These are phyloP conservation scores for Neoarius graeffei DNA, from an alignment of 2,113 vertebrate genomes.

Conservation along the genomic window DNA sequence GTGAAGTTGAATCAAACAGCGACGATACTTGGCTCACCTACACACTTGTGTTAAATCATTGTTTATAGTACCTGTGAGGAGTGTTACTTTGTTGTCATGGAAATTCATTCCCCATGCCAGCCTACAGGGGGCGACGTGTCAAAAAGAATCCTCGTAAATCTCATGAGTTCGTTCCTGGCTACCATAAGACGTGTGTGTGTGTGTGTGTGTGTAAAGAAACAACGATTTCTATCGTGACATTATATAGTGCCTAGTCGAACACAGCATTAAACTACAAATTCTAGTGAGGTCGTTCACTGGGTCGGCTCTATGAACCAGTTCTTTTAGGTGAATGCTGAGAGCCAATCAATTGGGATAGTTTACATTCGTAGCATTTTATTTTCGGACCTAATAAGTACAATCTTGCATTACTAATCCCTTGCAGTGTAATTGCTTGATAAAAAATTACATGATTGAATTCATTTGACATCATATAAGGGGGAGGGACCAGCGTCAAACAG, in stretches of 20 bases:
- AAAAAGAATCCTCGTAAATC: background rate
- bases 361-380: background rate
- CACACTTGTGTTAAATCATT: background rate
- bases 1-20: background rate
- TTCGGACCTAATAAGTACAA: background rate
- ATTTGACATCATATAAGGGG: background rate
- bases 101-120: background rate
- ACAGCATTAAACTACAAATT: background rate
- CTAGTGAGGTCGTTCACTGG: background rate
- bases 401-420: background rate
- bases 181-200: background rate
- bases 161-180: background rate
- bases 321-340: background rate
- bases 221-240: background rate
- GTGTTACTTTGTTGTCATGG: constrained; percentile 27
- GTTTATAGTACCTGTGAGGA: background rate
- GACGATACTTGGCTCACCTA: too few relatives aligned
- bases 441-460: too few relatives aligned
- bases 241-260: background rate
- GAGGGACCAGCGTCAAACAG: background rate
- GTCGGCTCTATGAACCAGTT: background rate
- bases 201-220: background rate
- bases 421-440: background rate
- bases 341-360: background rate
- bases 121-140: background rate